Evolutionary conservation across 2,113 vertebrate species (phyloP), one percentile per base, ranked within the genome.

Genomic region (Cettia cetti): DNA sequence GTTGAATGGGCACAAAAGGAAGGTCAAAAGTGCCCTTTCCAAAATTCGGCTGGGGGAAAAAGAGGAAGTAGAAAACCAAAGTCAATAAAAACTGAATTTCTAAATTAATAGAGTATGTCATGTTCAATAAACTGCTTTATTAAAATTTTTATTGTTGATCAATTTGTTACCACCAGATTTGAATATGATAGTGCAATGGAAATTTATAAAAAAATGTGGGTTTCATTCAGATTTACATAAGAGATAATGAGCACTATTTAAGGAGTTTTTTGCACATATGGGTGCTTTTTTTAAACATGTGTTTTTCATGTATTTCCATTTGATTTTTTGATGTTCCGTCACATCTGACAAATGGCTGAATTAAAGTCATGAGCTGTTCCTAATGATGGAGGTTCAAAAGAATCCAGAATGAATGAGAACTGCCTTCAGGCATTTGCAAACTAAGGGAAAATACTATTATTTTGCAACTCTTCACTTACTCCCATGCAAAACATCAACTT

Each of bases 221-320:
- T 53, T 91, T 83, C 12, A 27, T 81, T 93, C 8, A 3, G 8
- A 12, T 63, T 95, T 72, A 89, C 19, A 35, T 39, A 61, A 56
- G 21, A 89, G 27, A 88, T 57, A 4, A 92, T 66, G 26, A 89
- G 33, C 13, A 49, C 16, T 4, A 75, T 79, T 92, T 74, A 79
- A 72, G 20, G 11, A 45, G 4, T 6, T 49, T 75, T 87, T 81
- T 79, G 47, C 60, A 66, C 18, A 47, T 79, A 57, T 89, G 59
- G 33, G 53, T 74, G 9, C 2, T 68, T 77, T 79, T 90, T 74
- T 60, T 60, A 57, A 65, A 74, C 82, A 92, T 66, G 39, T 94
- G 82, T 39, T 92, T 92, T 94, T 94, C 60, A 84, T 91, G 70
- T 71, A 66, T 79, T 92, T 96, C 63, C 26, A 39, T 91, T 87